phyloP scores from a whole-genome alignment of 2,113 vertebrate species.

The Raja brachyura region DNA sequence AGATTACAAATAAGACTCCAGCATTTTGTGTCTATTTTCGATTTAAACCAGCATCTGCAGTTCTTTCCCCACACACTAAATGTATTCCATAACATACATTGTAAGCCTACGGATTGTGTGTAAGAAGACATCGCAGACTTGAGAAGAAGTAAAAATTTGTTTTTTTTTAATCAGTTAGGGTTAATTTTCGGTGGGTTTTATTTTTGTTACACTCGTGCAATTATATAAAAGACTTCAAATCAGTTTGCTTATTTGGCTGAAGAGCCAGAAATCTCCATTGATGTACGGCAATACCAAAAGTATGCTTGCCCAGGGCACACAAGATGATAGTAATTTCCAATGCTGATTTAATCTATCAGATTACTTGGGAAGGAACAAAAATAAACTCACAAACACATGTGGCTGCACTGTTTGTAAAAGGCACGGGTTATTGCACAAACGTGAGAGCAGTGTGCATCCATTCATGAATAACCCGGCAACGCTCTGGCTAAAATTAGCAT shows the following conservation, averaged over 20 bases:
- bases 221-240: constrained; percentile 8
- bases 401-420: constrained; percentile 28
- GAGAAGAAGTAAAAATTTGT: background rate
- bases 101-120: background rate
- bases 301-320: constrained; percentile 27
- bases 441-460: constrained; percentile 5
- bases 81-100: background rate
- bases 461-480: constrained; percentile 23
- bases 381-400: constrained; percentile 37
- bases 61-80: background rate
- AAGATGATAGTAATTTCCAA: constrained; percentile 35
- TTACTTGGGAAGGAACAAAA: constrained; percentile 28
- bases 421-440: background rate
- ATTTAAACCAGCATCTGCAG: background rate
- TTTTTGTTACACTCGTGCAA: background rate
- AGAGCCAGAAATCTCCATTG: constrained; percentile 11
- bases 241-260: constrained; percentile 12
- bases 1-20: no score
- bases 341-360: constrained; percentile 34
- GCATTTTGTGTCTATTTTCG: no score
- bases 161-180: background rate
- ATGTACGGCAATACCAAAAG: constrained; percentile 33
- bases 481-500: background rate
- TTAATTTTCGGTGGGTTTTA: background rate
- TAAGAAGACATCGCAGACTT: background rate